Base-by-base conservation (phyloP, 2,797 vertebrate genomes). In the Cichlasoma orientale region DNA sequence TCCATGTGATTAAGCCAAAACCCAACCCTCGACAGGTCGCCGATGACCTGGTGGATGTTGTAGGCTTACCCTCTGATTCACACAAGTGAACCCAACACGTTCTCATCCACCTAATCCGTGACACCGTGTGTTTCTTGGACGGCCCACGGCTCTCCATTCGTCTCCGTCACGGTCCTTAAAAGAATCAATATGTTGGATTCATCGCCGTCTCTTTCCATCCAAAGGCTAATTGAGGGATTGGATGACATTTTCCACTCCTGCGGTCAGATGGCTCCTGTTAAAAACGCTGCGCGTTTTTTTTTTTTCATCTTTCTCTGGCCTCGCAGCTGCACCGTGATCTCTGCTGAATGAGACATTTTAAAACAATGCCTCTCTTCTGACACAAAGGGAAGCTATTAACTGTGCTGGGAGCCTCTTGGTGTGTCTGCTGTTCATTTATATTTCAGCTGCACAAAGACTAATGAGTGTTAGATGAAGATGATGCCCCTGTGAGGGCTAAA, bases 401-500 rank as follows among this genome's bases (percentile, higher is more conserved):
- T 66, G 27, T 73, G 21, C 59, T 36, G 25, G 29, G 29, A 52
- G 38, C 66, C 57, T 76, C 23, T 71, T 68, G 63, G 44, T 63
- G 61, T 81, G 53, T 61, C 63, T 59, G 74, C 14, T n/a, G 10
- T 74, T 84, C 31, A 85, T 83, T 88, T 61, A 88, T 79, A 82
- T 86, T 84, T 83, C 50, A 80, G 74, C 94, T 68, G 25, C 63
- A 68, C 19, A 50, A 68, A 27, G 18, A 68, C 95, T 96, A 90
- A 96, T 16, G 11, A 44, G 61, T 33, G 31, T 69, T 71, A 58
- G 83, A 92, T 90, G 93, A 96, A 50, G 63, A 31, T 94, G 93
- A 95, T 94, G 93, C 92, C 94, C 18, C 95, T 93, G 89, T 68
- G 63, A 68, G 44, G 44, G 63, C 25, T 14, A 68, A 71, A 61